Evolutionary conservation across 2,113 vertebrate genomes (phyloP), one percentile per base, ranked within the genome.

Genomic region (Pelodiscus sinensis): DNA sequence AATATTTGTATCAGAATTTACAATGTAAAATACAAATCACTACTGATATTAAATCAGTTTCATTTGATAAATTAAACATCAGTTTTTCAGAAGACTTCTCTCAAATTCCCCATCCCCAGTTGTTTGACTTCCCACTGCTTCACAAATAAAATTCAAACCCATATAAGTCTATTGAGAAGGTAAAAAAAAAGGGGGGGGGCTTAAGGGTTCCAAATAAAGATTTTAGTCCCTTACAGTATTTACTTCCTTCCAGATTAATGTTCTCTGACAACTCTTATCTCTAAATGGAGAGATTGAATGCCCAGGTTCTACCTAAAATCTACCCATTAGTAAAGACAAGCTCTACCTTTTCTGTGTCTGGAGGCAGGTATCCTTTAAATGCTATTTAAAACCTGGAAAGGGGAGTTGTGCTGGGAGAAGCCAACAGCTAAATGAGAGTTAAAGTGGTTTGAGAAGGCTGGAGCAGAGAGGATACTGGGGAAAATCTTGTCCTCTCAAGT

Each of bases 201-300:
- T 54, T 10, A 54, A 54, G 10, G 12, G 35, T 50, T 75, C 65
- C 35, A 13, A 6, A 10, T 44, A 60, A 11, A 1, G n/a, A 71
- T 35, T 44, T 2, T 85, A 52, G 11, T 85, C 9, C 14, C 27
- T 8, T 75, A 82, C 24, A 81, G 58, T 22, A 38, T 5, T 3
- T 38, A 50, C 60, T 87, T 27, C 79, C 60, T 38, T 89, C 90
- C 71, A 86, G 38, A 86, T 89, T 83, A 94, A 1, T 85, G 51
- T 13, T 56, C 65, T 52, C 65, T 56, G 5, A 60, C 87, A n/a
- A 60, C 15, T 38, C 22, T 52, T 56, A 54, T 9, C 25, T 91
- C 1, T 2, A 2, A 58, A 8, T 15, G 56, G 52, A 15, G 8
- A 4, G 21, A 88, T 84, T 87, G 68, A 15, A 54, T 88, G 89